Base-by-base conservation (phyloP, 1,140 invertebrate species). In the Drosophila subobscura region DNA sequence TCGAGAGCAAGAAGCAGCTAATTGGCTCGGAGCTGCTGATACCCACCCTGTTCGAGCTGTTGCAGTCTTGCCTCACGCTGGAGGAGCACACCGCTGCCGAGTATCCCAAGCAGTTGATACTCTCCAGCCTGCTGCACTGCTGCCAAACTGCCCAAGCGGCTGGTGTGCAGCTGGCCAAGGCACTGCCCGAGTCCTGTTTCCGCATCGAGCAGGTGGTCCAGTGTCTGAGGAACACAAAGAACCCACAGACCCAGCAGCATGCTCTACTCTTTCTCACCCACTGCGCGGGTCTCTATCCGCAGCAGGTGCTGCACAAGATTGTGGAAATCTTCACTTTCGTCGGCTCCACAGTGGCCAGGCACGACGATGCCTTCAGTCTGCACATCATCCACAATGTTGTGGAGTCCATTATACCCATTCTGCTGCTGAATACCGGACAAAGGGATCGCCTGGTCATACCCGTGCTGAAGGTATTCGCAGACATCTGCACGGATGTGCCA, bases 271-370 rank as follows among this genome's bases (percentile, higher is more conserved):
- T 98, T 1, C 92, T 99, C 0, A 95, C 96, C 0, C 93, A 96
- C 52, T 94, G 95, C 42, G 96, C 97, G 4, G 93, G 93, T 50
- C 93, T 97, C 72, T 93, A 96, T 53, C 96, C 97, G 0, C 95
- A 97, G 50, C 94, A 96, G 91, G 96, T 99, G 4, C 91, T 99
- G 8, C 95, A 97, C 84, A 97, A 98, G 79, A 96, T 98, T 1
- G 98, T 99, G 94, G 95, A 97, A 25, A 97, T 99, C 70, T 99
- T 99, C 89, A 98, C 97, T 0, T 99, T 98, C 80, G 97, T 99
- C 94, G 98, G 98, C 8, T 96, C 95, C 4, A 97, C 96, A 1
- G 95, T 99, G 20, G 91, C 98, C 0, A 93, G 97, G 14, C 97
- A 98, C 74, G 98, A 99, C 90, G 97, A 99, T 90, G 95, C 96